Conservation (phyloP, 2,888 invertebrate genomes). For the Epistrophe eligans region DNA sequence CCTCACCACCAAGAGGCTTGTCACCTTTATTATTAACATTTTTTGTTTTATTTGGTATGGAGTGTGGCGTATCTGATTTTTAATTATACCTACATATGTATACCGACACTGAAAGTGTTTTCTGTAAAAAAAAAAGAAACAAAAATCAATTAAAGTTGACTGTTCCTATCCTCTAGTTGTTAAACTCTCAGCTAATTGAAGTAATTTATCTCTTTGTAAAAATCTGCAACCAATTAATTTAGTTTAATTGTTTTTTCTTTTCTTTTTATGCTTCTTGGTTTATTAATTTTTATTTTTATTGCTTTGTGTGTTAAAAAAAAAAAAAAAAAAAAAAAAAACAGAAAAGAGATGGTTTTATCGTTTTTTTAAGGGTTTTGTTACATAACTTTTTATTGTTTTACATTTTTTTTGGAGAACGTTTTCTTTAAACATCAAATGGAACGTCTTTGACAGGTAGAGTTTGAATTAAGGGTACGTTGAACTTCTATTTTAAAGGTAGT, state of each 20-base stretch:
- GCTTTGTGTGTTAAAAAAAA: neutral
- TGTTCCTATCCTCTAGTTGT: conserved; percentile 51
- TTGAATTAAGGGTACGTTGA: neutral
- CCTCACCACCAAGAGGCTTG: conserved; percentile 55
- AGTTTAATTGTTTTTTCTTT: conserved; percentile 26
- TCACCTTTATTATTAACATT: conserved; percentile 49
- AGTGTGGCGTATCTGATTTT: conserved; percentile 37
- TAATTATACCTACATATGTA: conserved; percentile 19
- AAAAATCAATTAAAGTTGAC: conserved; percentile 18
- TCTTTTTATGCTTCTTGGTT: conserved; percentile 1
- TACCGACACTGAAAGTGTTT: conserved; percentile 33
- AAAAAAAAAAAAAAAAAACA: neutral
- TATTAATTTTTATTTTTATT: conserved; percentile 14
- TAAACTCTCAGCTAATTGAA: conserved; percentile 52
- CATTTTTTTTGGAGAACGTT: neutral
- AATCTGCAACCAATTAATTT: conserved; percentile 43
- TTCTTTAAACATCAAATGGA: neutral
- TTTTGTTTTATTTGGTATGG: neutral
- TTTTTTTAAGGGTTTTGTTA: conserved; percentile 17
- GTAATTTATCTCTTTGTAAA: conserved; percentile 42
- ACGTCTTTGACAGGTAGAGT: too few relatives aligned
- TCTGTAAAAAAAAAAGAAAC: neutral
- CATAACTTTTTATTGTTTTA: conserved; percentile 5
- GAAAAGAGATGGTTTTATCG: neutral
- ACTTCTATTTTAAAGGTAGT: neutral